A percentile compares a stretch with the other conserved stretches of the same genome.
These are phyloP conservation scores for Polyodon spathula DNA, from an alignment of 2,113 vertebrate genomes.

Conservation along the genomic window DNA sequence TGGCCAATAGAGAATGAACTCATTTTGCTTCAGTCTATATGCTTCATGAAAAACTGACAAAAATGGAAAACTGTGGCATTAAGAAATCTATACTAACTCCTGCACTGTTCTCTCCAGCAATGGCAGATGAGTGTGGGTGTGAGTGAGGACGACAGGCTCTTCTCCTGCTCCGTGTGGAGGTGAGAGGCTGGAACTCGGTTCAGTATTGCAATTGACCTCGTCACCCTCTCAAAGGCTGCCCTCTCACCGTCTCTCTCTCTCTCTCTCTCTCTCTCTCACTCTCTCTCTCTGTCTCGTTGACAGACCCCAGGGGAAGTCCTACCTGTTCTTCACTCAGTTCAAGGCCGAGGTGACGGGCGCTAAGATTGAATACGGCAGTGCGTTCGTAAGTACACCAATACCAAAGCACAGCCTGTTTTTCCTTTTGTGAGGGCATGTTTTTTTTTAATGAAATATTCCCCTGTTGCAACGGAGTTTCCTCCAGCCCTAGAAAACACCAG, in stretches of 20 bases:
- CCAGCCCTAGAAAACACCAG: too few species aligned
- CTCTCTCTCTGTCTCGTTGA: constrained; percentile 9
- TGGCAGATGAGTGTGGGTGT: constrained; percentile 86
- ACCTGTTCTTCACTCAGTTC: constrained; percentile 95
- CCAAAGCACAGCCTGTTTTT: too few species aligned
- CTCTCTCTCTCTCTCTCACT: constrained; percentile 1
- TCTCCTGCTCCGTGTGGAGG: constrained; percentile 93
- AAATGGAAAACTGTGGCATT: too few species aligned
- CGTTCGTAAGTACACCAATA: constrained; percentile 74
- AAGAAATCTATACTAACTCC: too few species aligned
- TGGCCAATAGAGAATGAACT: too few species aligned
- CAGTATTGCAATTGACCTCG: not conserved
- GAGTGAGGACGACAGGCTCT: constrained; percentile 68
- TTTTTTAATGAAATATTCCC: too few species aligned
- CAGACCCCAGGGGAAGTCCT: constrained; percentile 93
- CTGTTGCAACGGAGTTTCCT: too few species aligned
- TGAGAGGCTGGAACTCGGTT: constrained; percentile 25
- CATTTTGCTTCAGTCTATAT: too few species aligned
- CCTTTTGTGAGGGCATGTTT: too few species aligned
- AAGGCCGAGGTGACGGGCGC: constrained; percentile 79
- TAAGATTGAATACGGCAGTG: constrained; percentile 78
- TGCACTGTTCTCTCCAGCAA: constrained; percentile 55
- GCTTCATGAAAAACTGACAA: too few species aligned
- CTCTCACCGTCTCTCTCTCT: not conserved
- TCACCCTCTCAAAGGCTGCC: not conserved